Evolutionary conservation across 2,797 vertebrate species (phyloP), one percentile per base, ranked within the genome.

Genomic region (Lutjanus campechanus): DNA sequence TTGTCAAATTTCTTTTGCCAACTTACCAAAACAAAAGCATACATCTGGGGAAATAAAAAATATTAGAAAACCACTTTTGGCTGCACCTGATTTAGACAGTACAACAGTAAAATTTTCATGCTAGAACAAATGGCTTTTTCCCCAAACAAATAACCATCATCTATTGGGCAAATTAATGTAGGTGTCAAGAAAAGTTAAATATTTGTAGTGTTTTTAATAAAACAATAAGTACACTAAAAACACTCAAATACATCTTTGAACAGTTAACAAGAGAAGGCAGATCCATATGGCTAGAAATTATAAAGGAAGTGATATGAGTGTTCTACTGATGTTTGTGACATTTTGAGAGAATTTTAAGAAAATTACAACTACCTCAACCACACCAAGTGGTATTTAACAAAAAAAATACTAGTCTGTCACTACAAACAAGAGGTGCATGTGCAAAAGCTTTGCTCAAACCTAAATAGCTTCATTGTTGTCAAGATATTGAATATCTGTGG

Each of bases 241-340:
- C 12, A 58, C 12, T 36, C 29, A 0, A 36, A 43, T 15, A 3
- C 36, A 25, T 63, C 11, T 54, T 41, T 11, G 25, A 25, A n/a
- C 13, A 58, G 29, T 36, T 36, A 36, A 36, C 29, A 36, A 36
- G 29, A 36, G 22, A 59, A 4, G 73, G n/a, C 20, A 10, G 44
- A 25, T 0, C 0, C 5, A 11, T n/a, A 1, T 53, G 5, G n/a
- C 11, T 56, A 4, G 20, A 29, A 43, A 63, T 55, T 0, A 29
- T 47, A 22, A 72, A 43, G 16, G 36, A 22, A 10, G 10, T 8
- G 9, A 41, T 46, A 25, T 40, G 7, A 70, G n/a, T 29, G 29
- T n/a, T 43, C 36, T 59, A 49, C 9, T 29, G 41, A 41, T 13
- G 44, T 43, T 54, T 68, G 50, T 59, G 9, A 67, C 49, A 25